phyloP scores from a whole-genome alignment of 2,113 vertebrate species.

The Podilymbus podiceps region DNA sequence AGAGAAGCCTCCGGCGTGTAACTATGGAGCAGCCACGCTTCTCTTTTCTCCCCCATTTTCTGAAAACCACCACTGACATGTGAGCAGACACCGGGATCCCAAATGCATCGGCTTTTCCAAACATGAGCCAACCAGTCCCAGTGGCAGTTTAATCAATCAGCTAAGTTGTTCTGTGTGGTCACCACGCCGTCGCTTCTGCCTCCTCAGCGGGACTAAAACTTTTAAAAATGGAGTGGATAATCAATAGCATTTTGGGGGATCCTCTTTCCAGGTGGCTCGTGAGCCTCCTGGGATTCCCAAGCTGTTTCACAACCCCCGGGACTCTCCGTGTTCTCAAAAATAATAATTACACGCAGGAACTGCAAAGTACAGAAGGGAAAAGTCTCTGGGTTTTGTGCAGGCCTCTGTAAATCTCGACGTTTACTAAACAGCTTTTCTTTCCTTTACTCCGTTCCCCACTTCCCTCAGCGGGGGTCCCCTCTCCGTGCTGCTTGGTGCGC shows the following conservation, averaged over 20 bases:
- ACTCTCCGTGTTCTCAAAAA: no score
- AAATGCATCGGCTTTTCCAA: neutral
- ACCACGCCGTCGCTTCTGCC: neutral
- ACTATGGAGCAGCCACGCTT: rapidly evolving
- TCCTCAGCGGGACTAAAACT: neutral
- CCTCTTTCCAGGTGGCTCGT: neutral
- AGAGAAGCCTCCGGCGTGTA: neutral
- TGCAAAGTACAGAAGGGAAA: neutral
- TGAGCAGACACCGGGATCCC: rapidly evolving
- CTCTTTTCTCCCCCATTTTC: neutral
- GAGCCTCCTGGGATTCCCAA: neutral
- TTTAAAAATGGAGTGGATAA: no score
- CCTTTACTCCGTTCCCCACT: neutral
- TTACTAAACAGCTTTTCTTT: neutral
- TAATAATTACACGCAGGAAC: neutral
- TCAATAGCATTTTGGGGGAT: neutral
- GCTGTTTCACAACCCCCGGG: neutral
- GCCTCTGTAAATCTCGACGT: neutral
- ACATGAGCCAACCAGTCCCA: neutral
- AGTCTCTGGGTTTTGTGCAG: neutral
- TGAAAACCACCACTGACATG: neutral
- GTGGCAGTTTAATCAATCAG: neutral
- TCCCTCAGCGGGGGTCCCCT: no score
- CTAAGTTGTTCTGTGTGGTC: neutral
- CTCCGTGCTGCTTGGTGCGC: no score